Conservation (phyloP, 2,888 invertebrate genomes). For the Reticulitermes lucifugus region DNA sequence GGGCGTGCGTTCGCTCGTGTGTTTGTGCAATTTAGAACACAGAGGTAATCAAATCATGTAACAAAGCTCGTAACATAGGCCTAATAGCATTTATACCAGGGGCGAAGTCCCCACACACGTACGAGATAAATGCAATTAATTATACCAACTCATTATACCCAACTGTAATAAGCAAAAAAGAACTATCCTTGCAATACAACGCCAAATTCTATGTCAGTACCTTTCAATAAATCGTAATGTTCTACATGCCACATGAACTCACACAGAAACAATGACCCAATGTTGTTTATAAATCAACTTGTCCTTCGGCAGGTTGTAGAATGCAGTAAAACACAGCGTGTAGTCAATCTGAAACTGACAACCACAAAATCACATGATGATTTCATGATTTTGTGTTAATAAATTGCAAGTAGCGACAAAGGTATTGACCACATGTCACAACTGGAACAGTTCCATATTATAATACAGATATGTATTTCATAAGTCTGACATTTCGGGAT, state of each 20-base stretch:
- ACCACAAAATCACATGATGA: background rate
- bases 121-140: slow-evolving; percentile 15
- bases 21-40: background rate
- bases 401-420: slow-evolving; percentile 5
- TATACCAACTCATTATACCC: background rate
- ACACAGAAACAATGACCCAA: background rate
- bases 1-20: background rate
- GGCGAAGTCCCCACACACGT: background rate
- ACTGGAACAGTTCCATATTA: background rate
- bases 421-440: background rate
- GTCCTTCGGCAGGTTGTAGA: background rate
- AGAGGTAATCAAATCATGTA: background rate
- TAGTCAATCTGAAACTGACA: slow-evolving; percentile 5
- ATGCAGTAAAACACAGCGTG: background rate
- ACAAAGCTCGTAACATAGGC: background rate
- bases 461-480: too few species aligned
- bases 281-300: background rate
- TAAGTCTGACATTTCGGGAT: too few species aligned
- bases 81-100: background rate
- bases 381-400: background rate
- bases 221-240: slow-evolving; percentile 16
- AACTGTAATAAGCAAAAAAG: background rate
- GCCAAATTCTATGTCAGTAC: background rate
- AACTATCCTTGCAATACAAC: background rate
- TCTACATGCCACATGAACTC: background rate